These are phyloP conservation scores for Olivierus martensii DNA, from an alignment of 1,140 invertebrate species.

Conservation along the genomic window DNA sequence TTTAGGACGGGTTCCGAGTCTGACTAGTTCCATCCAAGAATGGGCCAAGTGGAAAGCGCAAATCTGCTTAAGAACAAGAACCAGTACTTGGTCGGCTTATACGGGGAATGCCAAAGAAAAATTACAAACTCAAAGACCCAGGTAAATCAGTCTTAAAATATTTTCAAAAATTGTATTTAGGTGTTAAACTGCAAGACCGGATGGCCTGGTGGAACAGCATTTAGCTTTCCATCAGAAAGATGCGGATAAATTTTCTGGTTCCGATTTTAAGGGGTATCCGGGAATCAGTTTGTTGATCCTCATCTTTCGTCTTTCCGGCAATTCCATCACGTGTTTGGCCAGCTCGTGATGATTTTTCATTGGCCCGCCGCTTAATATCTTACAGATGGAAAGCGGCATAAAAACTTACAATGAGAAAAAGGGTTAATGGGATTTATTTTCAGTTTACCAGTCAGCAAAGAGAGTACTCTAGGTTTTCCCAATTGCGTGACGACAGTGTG, in stretches of 20 bases:
- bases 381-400: too few relatives aligned
- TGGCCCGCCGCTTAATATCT: too few relatives aligned
- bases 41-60: slow-evolving; percentile 23
- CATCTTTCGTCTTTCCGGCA: too few relatives aligned
- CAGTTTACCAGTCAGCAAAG: background rate
- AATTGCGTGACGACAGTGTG: background rate
- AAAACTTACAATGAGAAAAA: too few relatives aligned
- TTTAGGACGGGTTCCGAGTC: slow-evolving; percentile 20
- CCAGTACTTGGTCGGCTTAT: slow-evolving; percentile 24
- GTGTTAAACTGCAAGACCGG: background rate
- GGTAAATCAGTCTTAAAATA: slow-evolving; percentile 5
- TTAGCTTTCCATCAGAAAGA: background rate
- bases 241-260: too few relatives aligned
- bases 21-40: slow-evolving; percentile 22
- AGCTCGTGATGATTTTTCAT: too few relatives aligned
- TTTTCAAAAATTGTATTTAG: background rate
- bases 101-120: slow-evolving; percentile 23
- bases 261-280: too few relatives aligned
- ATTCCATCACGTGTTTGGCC: too few relatives aligned
- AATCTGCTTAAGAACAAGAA: slow-evolving; percentile 20
- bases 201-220: background rate
- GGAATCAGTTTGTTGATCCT: too few relatives aligned
- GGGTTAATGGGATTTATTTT: background rate
- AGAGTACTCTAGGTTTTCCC: background rate
- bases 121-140: slow-evolving; percentile 22